Conservation (phyloP, 1,140 invertebrate species). For the Aradophagus sp. region DNA sequence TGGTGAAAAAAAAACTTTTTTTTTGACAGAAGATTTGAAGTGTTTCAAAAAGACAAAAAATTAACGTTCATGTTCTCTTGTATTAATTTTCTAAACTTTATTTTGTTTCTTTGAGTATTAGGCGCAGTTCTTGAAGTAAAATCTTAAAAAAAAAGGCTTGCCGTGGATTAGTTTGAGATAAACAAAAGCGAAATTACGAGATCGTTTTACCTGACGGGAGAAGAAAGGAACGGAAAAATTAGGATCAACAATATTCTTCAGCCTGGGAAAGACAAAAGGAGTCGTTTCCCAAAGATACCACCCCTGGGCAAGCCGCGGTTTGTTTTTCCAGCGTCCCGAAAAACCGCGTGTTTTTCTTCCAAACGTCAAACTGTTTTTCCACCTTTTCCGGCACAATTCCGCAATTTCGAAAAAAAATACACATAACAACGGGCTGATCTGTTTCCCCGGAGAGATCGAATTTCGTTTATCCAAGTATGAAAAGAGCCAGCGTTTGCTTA, state of each 20-base stretch:
- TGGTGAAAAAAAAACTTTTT: too few species aligned
- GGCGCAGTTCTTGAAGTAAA: too few species aligned
- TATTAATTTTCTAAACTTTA: too few species aligned
- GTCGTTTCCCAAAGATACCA: constrained; percentile 37
- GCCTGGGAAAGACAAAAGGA: constrained; percentile 27
- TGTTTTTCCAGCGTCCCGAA: constrained; percentile 21
- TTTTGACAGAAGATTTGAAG: too few species aligned
- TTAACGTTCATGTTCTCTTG: too few species aligned
- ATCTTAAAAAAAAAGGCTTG: constrained; percentile 2
- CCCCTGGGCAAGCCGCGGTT: constrained; percentile 8
- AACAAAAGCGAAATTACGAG: constrained; percentile 21
- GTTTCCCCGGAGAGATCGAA: constrained; percentile 11
- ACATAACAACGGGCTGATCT: constrained; percentile 30
- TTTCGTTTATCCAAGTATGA: constrained; percentile 23
- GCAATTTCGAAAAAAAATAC: constrained; percentile 30
- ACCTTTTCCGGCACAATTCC: constrained; percentile 10
- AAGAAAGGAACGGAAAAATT: constrained; percentile 15
- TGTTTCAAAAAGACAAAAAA: too few species aligned
- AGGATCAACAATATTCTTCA: background rate
- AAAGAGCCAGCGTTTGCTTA: too few species aligned
- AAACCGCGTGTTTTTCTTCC: constrained; percentile 16
- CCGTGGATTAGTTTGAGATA: constrained; percentile 2
- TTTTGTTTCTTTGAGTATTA: too few species aligned
- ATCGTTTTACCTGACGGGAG: constrained; percentile 16
- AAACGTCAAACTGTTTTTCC: constrained; percentile 30